Base-by-base conservation (phyloP, 2,113 vertebrate species). In the sheep (Ovis aries) region DNA sequence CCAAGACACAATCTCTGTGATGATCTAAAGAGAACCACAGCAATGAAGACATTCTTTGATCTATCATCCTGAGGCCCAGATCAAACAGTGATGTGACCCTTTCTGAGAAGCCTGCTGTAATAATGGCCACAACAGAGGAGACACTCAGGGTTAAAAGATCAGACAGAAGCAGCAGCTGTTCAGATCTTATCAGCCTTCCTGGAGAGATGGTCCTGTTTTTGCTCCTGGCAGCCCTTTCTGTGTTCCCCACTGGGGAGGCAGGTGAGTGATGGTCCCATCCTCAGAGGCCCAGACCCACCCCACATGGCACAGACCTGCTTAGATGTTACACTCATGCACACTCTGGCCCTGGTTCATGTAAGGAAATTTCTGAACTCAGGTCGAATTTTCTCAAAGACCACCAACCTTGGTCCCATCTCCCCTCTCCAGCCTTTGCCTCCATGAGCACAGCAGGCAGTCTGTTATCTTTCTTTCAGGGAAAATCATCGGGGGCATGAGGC, bases 221-320 rank as follows among this genome's bases (percentile, higher is more conserved):
- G 16, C 80, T 94, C 33, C 85, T 96, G 23, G 1, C n/a, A 36
- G 15, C 12, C 80, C 55, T 80, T 43, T n/a, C 55, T 81, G 78
- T 87, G 8, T 21, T 17, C 31, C 33, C 48, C 2, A 3, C 27
- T 4, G 3, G 14, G 1, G 53, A 86, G 7, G 55, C 62, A 88
- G 90, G 90, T 95, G 29, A 97, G 82, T 96, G 40, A 77, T 33
- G 33, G 10, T 43, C 31, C 50, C 33, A 36, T 10, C 4, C 17
- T 71, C 64, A 36, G 64, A 19, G 33, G 2, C 64, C 33, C 33
- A 36, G 64, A 19, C 16, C 64, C 64, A 67, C 33, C 17, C 16
- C 33, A 19, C 64, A 19, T 36, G 64, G 17, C 62, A 67, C 33
- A n/a, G 64, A 67, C 33, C 64, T 67, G 64, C 64, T 36, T 19